These are phyloP conservation scores for Pitangus sulphuratus DNA, from an alignment of 2,797 vertebrate genomes.

Conservation along the genomic window DNA sequence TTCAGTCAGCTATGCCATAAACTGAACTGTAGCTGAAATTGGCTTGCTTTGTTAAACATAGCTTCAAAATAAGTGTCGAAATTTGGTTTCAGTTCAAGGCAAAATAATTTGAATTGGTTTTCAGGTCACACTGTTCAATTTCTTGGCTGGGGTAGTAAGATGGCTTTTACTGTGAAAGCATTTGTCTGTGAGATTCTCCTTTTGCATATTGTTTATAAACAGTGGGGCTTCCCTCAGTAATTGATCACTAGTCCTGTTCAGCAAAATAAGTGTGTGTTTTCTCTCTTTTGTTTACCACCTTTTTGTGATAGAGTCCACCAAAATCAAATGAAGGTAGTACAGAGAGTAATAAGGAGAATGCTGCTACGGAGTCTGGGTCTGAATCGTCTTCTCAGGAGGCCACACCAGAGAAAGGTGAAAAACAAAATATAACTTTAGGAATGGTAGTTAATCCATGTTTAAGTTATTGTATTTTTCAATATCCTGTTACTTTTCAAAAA, in stretches of 20 bases:
- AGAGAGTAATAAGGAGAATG: slow-evolving; percentile 87
- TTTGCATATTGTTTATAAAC: fast-evolving
- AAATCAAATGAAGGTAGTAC: slow-evolving; percentile 83
- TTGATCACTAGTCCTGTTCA: background rate
- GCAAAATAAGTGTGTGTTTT: background rate
- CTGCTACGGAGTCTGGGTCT: slow-evolving; percentile 79
- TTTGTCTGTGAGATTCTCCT: background rate
- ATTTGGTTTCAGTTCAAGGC: background rate
- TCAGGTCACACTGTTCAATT: fast-evolving
- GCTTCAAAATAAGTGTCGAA: background rate
- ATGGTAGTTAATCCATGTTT: background rate
- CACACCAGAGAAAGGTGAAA: slow-evolving; percentile 92
- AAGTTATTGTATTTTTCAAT: background rate
- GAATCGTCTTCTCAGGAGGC: slow-evolving; percentile 91
- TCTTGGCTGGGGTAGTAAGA: background rate
- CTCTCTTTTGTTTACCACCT: background rate
- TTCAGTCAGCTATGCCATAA: background rate
- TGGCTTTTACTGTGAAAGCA: background rate
- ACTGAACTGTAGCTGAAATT: background rate
- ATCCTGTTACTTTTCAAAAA: background rate
- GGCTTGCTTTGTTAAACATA: background rate
- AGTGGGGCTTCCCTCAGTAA: background rate
- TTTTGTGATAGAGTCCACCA: slow-evolving; percentile 86
- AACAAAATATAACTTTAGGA: background rate
- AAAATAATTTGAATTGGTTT: background rate